Evolutionary conservation across 2,113 vertebrate genomes (phyloP).

Genomic region (Melanostigma gelatinosum): DNA sequence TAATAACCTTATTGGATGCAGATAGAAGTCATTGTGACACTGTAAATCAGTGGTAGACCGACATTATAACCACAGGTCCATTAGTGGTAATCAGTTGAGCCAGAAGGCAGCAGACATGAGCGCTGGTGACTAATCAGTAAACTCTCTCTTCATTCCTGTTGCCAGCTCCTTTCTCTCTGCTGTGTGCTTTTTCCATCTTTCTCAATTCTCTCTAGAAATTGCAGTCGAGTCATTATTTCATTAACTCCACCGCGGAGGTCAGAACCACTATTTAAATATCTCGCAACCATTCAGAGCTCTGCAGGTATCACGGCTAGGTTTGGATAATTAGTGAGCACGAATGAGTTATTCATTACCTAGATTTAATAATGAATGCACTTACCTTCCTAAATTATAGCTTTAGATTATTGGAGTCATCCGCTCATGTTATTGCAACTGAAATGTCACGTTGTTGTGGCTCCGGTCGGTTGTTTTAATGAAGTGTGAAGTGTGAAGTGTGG

Average conservation of each 20-base stretch:
- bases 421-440: neutral
- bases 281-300: neutral
- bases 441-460: neutral
- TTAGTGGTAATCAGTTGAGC: neutral
- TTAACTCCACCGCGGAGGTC: neutral
- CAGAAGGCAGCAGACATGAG: neutral
- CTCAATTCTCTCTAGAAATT: neutral
- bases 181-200: neutral
- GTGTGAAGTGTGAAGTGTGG: too few relatives aligned
- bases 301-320: neutral
- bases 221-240: neutral
- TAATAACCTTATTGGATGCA: neutral
- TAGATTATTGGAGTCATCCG: neutral
- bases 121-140: slow-evolving; percentile 19
- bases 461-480: neutral
- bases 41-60: neutral
- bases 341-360: slow-evolving; percentile 5
- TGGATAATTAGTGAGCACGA: neutral
- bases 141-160: slow-evolving; percentile 1
- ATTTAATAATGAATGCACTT: neutral
- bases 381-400: slow-evolving; percentile 3
- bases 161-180: neutral
- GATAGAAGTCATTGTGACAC: neutral
- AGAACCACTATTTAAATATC: neutral
- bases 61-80: neutral